Evolutionary conservation across 2,888 invertebrate species (phyloP), one percentile per base, ranked within the genome.

Genomic region (Sialis fuliginosa): DNA sequence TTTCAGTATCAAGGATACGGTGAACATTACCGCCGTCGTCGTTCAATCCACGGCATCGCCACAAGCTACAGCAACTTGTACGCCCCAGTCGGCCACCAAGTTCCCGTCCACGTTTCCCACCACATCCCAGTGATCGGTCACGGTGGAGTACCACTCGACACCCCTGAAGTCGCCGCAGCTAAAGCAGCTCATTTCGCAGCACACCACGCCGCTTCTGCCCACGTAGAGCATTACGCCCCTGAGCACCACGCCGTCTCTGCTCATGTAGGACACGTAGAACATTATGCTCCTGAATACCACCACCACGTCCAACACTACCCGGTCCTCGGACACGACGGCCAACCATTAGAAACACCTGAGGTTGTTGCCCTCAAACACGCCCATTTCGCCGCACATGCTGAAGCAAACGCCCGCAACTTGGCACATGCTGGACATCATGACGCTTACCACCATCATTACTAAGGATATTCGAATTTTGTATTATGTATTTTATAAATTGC

Each of bases 91-190:
- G 22, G 22, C 22, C 22, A 22, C 22, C 22, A 22, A 22, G 22
- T 22, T 4, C 22, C 22, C 22, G 22, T 22, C 22, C 22, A 22
- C 22, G 22, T 22, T 2, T 22, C 22, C 48, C 62, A 64, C 43
- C 66, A 66, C 50, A 62, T 66, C 50, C 66, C 66, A 40, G 61
- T 66, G 49, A 67, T 66, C 52, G 50, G 50, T 30, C 48, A 47
- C 12, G 45, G 49, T 33, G 50, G 50, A 30, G 50, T 50, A n/a
- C 50, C 50, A 8, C 47, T 44, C 40, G 50, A 50, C 22, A 49
- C 50, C 7, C 50, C 50, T 42, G 50, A 50, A 48, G 47, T 50
- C 30, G 48, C 48, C 6, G 48, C 48, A 31, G 50, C 48, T 13
- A 45, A 46, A 33, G 42, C 41, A 30, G 39, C 37, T n/a, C 50